Percentiles rank a stretch among this genome's conserved stretches.
Conservation (phyloP, 2,888 invertebrate genomes). For the Pachymerium ferrugineum region DNA sequence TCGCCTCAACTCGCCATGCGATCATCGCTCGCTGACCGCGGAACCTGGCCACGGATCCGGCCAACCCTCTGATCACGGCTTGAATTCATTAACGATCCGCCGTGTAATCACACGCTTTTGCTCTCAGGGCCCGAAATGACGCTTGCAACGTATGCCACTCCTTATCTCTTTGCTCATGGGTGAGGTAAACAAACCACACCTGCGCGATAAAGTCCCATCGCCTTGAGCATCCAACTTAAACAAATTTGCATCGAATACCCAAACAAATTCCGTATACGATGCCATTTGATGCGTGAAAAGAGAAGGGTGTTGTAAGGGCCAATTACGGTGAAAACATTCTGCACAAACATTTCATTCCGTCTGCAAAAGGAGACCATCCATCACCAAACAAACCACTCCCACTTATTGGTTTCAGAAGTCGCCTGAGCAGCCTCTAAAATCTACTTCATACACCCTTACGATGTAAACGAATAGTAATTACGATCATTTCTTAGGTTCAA, state of each 20-base stretch:
- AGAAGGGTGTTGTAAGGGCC: too few relatives aligned
- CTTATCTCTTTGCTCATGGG: neutral
- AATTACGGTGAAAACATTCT: neutral
- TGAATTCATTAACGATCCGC: conserved; percentile 11
- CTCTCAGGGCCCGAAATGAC: neutral
- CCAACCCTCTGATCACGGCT: neutral
- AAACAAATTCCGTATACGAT: conserved; percentile 4
- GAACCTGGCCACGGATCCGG: neutral
- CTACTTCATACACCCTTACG: too few relatives aligned
- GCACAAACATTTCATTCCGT: conserved; percentile 1
- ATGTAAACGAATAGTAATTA: too few relatives aligned
- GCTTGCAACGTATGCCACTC: neutral
- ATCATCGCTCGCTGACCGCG: conserved; percentile 8
- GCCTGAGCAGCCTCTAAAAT: too few relatives aligned
- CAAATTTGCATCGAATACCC: conserved; percentile 1
- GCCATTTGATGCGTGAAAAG: neutral
- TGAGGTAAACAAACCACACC: conserved; percentile 5
- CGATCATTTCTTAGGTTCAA: too few relatives aligned
- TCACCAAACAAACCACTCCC: neutral
- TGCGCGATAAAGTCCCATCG: neutral
- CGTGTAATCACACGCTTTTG: conserved; percentile 4
- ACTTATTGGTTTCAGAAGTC: conserved; percentile 6
- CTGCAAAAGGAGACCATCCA: neutral
- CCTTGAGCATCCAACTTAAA: neutral
- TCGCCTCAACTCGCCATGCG: neutral